Conservation (phyloP, 2,888 invertebrate species). For the Cephus rjabovi region DNA sequence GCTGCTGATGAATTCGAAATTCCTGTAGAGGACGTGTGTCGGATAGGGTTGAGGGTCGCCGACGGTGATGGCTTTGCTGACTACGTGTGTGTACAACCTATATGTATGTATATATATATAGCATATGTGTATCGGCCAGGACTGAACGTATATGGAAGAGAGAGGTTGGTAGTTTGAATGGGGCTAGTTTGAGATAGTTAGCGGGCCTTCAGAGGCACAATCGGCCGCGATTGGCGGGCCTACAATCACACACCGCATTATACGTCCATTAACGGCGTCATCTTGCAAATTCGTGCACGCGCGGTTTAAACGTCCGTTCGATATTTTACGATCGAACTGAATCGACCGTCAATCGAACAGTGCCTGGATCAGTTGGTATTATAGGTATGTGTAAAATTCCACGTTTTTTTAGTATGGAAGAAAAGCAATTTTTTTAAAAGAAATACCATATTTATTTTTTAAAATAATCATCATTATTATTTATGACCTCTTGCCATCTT, state of each 20-base stretch:
- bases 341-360: background rate
- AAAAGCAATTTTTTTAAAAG: too few relatives aligned
- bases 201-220: conserved; percentile 65
- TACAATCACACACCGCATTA: conserved; percentile 64
- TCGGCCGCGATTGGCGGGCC: conserved; percentile 64
- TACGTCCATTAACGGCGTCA: conserved; percentile 58
- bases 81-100: background rate
- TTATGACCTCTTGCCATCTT: too few relatives aligned
- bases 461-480: too few relatives aligned
- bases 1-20: conserved; percentile 49
- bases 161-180: conserved; percentile 60
- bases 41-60: background rate
- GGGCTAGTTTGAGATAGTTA: conserved; percentile 66
- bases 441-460: too few relatives aligned
- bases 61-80: background rate
- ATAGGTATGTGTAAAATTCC: too few relatives aligned
- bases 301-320: conserved; percentile 39
- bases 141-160: conserved; percentile 26
- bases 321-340: background rate
- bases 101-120: background rate
- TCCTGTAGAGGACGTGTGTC: conserved; percentile 44
- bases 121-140: background rate
- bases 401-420: too few relatives aligned
- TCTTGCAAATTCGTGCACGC: conserved; percentile 54
- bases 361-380: background rate